phyloP scores from a whole-genome alignment of 2,113 vertebrate genomes.

The Nibea albiflora region DNA sequence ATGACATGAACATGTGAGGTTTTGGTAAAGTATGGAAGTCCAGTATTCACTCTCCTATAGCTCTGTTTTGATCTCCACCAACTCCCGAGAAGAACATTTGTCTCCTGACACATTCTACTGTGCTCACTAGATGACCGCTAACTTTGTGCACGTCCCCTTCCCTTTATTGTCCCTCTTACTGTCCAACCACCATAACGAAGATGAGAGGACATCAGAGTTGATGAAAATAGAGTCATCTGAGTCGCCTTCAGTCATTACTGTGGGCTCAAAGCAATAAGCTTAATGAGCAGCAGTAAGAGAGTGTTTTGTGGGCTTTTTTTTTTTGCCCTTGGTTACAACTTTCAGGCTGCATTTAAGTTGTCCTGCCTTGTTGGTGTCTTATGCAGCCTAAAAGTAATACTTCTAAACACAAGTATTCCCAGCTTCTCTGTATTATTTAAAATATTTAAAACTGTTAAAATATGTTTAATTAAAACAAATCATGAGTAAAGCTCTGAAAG shows the following conservation, averaged over 20 bases:
- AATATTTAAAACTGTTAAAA: too few relatives aligned
- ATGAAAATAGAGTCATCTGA: not conserved
- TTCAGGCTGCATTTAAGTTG: not conserved
- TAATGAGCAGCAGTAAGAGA: not conserved
- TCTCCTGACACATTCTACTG: not conserved
- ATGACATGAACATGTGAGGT: not conserved
- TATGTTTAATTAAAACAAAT: not conserved
- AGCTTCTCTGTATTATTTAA: not conserved
- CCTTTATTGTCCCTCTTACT: not conserved
- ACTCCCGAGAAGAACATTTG: not conserved
- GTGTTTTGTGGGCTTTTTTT: not conserved
- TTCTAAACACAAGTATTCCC: not conserved
- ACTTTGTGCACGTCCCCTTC: not conserved
- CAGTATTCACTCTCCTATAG: not conserved
- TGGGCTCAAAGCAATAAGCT: not conserved
- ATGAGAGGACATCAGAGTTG: not conserved
- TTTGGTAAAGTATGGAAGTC: not conserved
- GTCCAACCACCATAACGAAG: not conserved
- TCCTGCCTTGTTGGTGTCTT: not conserved
- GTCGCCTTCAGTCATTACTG: not conserved
- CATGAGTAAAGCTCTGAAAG: not conserved
- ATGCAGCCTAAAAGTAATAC: not conserved
- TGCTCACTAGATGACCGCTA: not conserved
- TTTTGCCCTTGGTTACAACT: not conserved
- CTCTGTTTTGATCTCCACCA: not conserved